Base-by-base conservation (phyloP, 2,113 vertebrate species). In the Callipepla squamata region DNA sequence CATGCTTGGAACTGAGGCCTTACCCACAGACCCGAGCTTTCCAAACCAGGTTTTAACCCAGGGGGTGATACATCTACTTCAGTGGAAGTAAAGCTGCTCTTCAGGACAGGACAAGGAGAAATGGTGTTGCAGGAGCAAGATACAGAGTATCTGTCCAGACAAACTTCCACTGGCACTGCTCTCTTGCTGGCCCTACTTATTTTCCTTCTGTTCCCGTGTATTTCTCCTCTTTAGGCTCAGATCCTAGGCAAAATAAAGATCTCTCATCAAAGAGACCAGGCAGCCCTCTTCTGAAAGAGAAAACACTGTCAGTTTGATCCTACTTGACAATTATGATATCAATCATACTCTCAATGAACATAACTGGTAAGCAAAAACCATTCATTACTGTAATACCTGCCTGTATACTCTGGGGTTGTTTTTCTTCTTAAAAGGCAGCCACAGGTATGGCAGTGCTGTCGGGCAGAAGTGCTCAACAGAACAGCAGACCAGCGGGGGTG, bases 221-320 rank as follows among this genome's bases (percentile, higher is more conserved):
- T 55, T 81, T 55, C 38, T 78, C 47, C 38, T 91, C 47, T 58
- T 82, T 8, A 51, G 40, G 17, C 47, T 94, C 80, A 66, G 77
- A 63, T 38, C 26, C n/a, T 34, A 90, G 53, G 12, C 55, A 28
- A 26, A 79, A 66, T 5, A 48, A 65, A 80, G 50, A 57, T 66
- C 38, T 95, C 17, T 87, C 76, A 61, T 89, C 91, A 89, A 96
- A 96, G 65, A 96, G 78, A 80, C 62, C 86, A 34, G 79, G 80
- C 44, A 92, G 91, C 65, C 80, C 87, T 85, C 80, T 95, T 59
- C 94, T 90, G 66, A 50, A 77, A 74, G 21, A 58, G 28, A 89
- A 76, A 81, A 66, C 28, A 51, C 7, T 12, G 13, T 5, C 2
- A 0, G 4, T 48, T 84, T 75, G 38, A 25, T 87, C 11, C 53